Percentiles rank a stretch among this genome's conserved stretches.
Conservation (phyloP, 2,888 invertebrate genomes). For the Ceraclea dissimilis region DNA sequence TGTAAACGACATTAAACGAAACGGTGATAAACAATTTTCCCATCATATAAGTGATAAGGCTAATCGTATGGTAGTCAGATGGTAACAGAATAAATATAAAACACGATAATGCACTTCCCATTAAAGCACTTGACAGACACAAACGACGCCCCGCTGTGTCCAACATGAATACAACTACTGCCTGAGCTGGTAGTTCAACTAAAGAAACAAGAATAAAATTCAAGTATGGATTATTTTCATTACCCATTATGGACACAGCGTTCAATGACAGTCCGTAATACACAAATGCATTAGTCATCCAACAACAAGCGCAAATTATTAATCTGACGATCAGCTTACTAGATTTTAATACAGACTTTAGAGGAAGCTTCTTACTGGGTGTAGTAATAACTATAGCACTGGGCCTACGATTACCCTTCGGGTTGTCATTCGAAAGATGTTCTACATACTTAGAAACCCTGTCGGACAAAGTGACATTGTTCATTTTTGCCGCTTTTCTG, state of each 20-base stretch:
- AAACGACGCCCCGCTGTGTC: conserved; percentile 52
- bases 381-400: not conserved
- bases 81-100: conserved; percentile 52
- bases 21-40: conserved; percentile 61
- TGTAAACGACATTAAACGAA: conserved; percentile 57
- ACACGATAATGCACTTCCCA: conserved; percentile 53
- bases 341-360: conserved; percentile 21
- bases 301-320: conserved; percentile 63
- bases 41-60: conserved; percentile 37
- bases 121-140: conserved; percentile 50
- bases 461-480: conserved; percentile 25
- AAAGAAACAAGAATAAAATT: conserved; percentile 64
- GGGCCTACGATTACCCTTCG: not conserved
- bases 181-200: conserved; percentile 59
- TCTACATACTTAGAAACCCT: conserved; percentile 21
- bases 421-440: conserved; percentile 8
- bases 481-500: conserved; percentile 51
- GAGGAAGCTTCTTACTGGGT: conserved; percentile 15
- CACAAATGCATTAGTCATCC: conserved; percentile 71
- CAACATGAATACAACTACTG: conserved; percentile 48
- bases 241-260: conserved; percentile 65
- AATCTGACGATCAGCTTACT: conserved; percentile 42
- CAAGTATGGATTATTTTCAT: conserved; percentile 50
- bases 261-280: conserved; percentile 76
- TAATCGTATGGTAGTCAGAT: conserved; percentile 34